phyloP scores from a whole-genome alignment of 1,140 invertebrate species.

The Bombus soroeensis region DNA sequence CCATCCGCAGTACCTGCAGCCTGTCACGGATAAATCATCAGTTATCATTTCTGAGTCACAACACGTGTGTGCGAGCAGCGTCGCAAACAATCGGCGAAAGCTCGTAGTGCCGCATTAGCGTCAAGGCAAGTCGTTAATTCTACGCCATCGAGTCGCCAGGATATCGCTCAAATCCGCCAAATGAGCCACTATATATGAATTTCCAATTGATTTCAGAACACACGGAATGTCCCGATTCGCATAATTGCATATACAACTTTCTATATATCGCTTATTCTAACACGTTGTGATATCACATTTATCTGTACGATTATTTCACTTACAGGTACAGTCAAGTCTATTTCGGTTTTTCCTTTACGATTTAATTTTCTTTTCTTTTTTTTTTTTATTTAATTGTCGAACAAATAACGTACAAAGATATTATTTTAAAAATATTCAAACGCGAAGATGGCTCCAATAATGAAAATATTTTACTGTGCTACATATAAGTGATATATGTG shows the following conservation, averaged over 20 bases:
- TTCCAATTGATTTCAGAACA: background rate
- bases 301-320: too few species aligned
- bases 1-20: constrained; percentile 79
- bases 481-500: too few species aligned
- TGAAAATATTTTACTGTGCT: too few species aligned
- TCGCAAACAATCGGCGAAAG: constrained; percentile 39
- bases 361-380: background rate
- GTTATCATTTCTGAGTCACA: constrained; percentile 76
- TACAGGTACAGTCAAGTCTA: background rate
- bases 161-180: constrained; percentile 19
- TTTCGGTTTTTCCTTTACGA: background rate
- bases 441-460: background rate
- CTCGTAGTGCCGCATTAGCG: constrained; percentile 42
- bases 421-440: background rate
- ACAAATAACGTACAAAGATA: background rate
- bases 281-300: background rate
- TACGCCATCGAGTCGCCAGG: constrained; percentile 16
- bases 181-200: constrained; percentile 15
- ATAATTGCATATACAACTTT: background rate
- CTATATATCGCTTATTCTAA: background rate
- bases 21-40: constrained; percentile 82
- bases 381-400: too few species aligned
- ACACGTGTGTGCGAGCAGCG: constrained; percentile 64
- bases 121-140: constrained; percentile 54
- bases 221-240: too few species aligned